These are phyloP conservation scores for Montipora sp. DNA, from an alignment of 64 coral and sea anemone genomes.

Conservation along the genomic window DNA sequence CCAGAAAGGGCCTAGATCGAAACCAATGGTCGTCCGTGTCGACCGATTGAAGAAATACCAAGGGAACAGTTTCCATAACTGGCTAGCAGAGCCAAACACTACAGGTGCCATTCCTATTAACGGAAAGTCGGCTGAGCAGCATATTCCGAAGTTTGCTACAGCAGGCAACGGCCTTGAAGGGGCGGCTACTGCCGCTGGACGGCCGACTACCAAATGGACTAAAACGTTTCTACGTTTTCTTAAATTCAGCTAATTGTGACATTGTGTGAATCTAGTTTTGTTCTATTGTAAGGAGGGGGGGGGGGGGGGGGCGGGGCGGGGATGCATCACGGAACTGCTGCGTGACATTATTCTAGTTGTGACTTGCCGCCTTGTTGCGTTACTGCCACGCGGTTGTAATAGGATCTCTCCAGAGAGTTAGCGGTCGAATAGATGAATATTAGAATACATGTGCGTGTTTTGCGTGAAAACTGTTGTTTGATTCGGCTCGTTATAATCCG, in stretches of 20 bases:
- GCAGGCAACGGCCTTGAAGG: background rate
- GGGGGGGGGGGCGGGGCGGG: accelerated
- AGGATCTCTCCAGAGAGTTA: too few relatives aligned
- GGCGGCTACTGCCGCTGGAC: background rate
- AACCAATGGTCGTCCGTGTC: slow-evolving; percentile 44
- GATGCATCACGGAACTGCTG: background rate
- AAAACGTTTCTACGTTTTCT: too few relatives aligned
- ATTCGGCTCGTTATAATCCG: too few relatives aligned
- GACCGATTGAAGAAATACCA: slow-evolving; percentile 26
- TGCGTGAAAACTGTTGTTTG: too few relatives aligned
- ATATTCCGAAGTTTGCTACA: background rate
- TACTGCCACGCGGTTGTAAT: too few relatives aligned
- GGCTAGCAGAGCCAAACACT: too few relatives aligned
- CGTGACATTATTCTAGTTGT: too few relatives aligned
- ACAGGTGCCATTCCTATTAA: background rate
- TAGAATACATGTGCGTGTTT: too few relatives aligned
- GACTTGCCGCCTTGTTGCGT: too few relatives aligned
- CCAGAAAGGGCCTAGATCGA: background rate
- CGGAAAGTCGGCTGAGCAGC: background rate
- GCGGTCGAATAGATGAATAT: too few relatives aligned
- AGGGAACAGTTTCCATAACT: slow-evolving; percentile 13
- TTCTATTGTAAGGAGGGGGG: background rate
- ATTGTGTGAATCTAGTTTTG: background rate
- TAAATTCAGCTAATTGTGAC: background rate
- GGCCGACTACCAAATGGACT: background rate